Evolutionary conservation across 2,797 vertebrate genomes (phyloP).

Genomic region (Buphagus erythrorhynchus): DNA sequence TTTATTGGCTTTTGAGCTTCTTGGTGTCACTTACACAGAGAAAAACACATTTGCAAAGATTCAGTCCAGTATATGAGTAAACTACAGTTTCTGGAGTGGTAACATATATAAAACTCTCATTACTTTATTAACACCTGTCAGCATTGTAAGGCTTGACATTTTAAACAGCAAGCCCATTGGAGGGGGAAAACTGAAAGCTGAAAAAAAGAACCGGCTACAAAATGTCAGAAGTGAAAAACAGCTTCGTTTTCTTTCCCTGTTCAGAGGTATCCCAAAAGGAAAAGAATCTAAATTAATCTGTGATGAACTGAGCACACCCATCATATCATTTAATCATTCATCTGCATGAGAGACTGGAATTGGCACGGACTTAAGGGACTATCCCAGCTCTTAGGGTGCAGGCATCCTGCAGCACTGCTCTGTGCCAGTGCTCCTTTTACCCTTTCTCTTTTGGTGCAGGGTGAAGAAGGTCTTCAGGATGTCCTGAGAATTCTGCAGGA

Average conservation of each 20-base stretch:
- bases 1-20: background rate
- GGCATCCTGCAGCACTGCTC: background rate
- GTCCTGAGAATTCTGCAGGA: slow-evolving; percentile 91
- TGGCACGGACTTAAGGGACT: background rate
- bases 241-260: slow-evolving; percentile 32
- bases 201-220: background rate
- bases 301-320: background rate
- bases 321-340: background rate
- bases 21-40: background rate
- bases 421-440: background rate
- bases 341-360: background rate
- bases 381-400: background rate
- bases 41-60: background rate
- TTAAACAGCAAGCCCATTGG: background rate
- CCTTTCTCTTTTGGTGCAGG: slow-evolving; percentile 74
- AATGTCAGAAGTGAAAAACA: slow-evolving; percentile 44
- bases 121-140: background rate
- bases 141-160: background rate
- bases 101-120: background rate
- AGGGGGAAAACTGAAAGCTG: background rate
- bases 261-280: background rate
- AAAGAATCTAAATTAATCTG: slow-evolving; percentile 15
- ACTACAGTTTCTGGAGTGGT: background rate
- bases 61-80: background rate
- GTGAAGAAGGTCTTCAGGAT: slow-evolving; percentile 88